phyloP scores from a whole-genome alignment of 37 sponge, comb jelly and placozoan species.

The Cliona cf. orientalis region DNA sequence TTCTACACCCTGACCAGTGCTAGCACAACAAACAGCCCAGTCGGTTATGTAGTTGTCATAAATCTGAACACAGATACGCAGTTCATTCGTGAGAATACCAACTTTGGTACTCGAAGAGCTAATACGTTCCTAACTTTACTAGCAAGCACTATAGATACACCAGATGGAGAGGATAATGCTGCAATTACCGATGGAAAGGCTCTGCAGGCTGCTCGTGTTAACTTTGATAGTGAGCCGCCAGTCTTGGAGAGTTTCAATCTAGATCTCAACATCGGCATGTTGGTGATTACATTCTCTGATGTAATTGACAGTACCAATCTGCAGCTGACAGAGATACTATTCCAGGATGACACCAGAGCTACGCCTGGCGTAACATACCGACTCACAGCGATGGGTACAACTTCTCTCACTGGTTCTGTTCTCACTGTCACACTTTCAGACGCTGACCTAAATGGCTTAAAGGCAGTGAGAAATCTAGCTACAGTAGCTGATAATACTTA shows the following conservation, averaged over 20 bases:
- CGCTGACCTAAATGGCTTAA: constrained; percentile 77
- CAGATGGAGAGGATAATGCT: constrained; percentile 63
- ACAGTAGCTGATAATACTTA: constrained; percentile 64
- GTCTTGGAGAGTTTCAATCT: constrained; percentile 60
- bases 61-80: constrained; percentile 64
- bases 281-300: constrained; percentile 77
- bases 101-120: constrained; percentile 53
- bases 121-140: constrained; percentile 75
- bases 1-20: constrained; percentile 76
- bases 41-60: constrained; percentile 62
- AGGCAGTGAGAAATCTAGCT: constrained; percentile 67
- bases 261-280: constrained; percentile 69
- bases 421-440: constrained; percentile 59
- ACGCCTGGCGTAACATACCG: constrained; percentile 58
- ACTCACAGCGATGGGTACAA: constrained; percentile 52
- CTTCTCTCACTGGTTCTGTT: background rate
- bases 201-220: constrained; percentile 59
- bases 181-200: constrained; percentile 90
- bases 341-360: constrained; percentile 71
- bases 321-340: constrained; percentile 43
- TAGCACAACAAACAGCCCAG: constrained; percentile 45
- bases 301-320: constrained; percentile 55
- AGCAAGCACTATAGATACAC: constrained; percentile 82
- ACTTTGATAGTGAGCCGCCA: constrained; percentile 56
- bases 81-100: constrained; percentile 55